Evolutionary conservation across 2,888 invertebrate genomes (phyloP).

Genomic region (Hydriomena furcata): DNA sequence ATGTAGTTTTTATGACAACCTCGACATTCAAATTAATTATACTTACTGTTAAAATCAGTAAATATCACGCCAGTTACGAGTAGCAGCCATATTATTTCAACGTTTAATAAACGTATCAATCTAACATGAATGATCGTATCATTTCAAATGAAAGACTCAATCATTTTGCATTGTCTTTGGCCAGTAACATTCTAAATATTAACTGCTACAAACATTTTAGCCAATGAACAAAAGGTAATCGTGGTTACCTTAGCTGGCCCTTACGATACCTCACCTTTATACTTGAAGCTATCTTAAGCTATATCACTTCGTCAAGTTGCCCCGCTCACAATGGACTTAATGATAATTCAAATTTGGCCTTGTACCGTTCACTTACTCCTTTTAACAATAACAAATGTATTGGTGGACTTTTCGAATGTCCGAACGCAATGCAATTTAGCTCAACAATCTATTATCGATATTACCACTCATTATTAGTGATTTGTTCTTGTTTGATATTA

Average conservation of each 20-base stretch:
- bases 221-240: constrained; percentile 39
- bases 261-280: constrained; percentile 53
- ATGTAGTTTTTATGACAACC: too few species aligned
- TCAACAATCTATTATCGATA: constrained; percentile 24
- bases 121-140: neutral
- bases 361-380: constrained; percentile 66
- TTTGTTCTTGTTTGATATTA: too few species aligned
- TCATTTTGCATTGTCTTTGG: constrained; percentile 15
- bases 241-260: constrained; percentile 67
- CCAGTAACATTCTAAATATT: constrained; percentile 10
- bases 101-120: neutral
- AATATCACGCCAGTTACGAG: too few species aligned
- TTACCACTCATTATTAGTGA: too few species aligned
- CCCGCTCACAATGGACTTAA: constrained; percentile 57
- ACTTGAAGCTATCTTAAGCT: constrained; percentile 52
- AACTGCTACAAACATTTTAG: constrained; percentile 6
- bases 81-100: neutral
- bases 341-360: constrained; percentile 57
- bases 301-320: constrained; percentile 61
- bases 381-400: constrained; percentile 54
- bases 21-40: too few species aligned
- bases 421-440: constrained; percentile 43
- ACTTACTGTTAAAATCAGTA: too few species aligned
- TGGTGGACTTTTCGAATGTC: constrained; percentile 45
- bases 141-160: constrained; percentile 10